These are phyloP conservation scores for Emydoidea blandingii DNA, from an alignment of 2,797 vertebrate genomes.

Conservation along the genomic window DNA sequence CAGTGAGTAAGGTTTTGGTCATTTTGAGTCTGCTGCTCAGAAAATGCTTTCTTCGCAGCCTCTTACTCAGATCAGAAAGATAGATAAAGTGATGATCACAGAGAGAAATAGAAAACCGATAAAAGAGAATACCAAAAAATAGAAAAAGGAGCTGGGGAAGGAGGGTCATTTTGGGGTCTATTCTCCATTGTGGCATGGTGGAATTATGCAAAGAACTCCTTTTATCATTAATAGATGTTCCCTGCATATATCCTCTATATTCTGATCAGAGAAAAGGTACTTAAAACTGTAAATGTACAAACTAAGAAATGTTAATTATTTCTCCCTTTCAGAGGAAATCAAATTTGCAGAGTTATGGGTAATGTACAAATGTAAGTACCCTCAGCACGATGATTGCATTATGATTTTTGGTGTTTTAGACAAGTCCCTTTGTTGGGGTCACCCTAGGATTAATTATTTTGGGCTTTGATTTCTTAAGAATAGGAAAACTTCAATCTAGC, in stretches of 20 bases:
- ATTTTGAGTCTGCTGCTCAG: conserved; percentile 1
- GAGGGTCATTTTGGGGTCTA: conserved; percentile 18
- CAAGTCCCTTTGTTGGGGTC: neutral
- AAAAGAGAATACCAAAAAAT: conserved; percentile 46
- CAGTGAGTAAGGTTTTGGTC: neutral
- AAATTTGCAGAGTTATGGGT: neutral
- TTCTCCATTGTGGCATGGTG: conserved; percentile 27
- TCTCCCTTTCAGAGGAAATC: conserved; percentile 1
- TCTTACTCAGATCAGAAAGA: conserved; percentile 45
- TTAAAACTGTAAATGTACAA: neutral
- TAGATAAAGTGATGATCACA: conserved; percentile 44
- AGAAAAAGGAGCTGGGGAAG: neutral
- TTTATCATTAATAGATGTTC: conserved; percentile 39
- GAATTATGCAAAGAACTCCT: conserved; percentile 50
- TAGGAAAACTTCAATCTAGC: neutral
- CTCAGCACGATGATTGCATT: neutral
- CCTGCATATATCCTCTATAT: neutral
- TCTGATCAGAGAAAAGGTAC: neutral
- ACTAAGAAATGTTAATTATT: neutral
- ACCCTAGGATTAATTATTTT: conserved; percentile 34
- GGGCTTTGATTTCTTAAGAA: neutral
- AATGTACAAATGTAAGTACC: neutral
- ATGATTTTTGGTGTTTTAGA: conserved; percentile 28
- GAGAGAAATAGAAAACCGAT: conserved; percentile 41
- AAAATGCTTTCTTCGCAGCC: neutral